Conservation (phyloP, 2,113 vertebrate species). For the Romanogobio albipinnatus region DNA sequence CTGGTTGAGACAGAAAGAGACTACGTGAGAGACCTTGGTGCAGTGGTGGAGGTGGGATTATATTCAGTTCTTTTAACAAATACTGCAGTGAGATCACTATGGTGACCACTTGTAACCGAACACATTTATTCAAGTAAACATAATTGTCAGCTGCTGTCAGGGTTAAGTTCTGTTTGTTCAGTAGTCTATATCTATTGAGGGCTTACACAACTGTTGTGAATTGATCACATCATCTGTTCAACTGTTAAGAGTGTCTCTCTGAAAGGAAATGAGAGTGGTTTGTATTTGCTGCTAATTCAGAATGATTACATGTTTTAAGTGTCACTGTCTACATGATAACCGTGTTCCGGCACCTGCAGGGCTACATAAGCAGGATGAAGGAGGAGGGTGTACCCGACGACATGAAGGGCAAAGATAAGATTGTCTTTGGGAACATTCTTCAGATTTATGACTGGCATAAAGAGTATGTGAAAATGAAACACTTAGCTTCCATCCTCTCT, state of each 20-base stretch:
- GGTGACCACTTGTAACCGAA: neutral
- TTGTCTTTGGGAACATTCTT: slow-evolving; percentile 97
- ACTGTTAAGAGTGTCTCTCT: neutral
- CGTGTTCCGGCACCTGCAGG: slow-evolving; percentile 71
- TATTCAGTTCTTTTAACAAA: slow-evolving; percentile 11
- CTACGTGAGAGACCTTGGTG: slow-evolving; percentile 92
- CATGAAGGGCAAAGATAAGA: slow-evolving; percentile 99
- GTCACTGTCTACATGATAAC: slow-evolving; percentile 41
- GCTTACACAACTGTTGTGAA: neutral
- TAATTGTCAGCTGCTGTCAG: neutral
- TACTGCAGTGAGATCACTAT: neutral
- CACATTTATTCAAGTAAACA: neutral
- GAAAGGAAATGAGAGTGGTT: slow-evolving; percentile 18
- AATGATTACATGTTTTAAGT: slow-evolving; percentile 2
- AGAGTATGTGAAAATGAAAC: slow-evolving; percentile 81
- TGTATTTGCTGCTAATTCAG: slow-evolving; percentile 13
- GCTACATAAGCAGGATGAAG: slow-evolving; percentile 96
- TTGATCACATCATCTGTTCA: neutral
- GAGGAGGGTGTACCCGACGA: slow-evolving; percentile 96
- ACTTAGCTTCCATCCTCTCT: neutral
- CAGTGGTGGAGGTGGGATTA: slow-evolving; percentile 88
- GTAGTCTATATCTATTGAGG: neutral
- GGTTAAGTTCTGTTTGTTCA: neutral
- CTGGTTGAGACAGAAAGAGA: slow-evolving; percentile 93
- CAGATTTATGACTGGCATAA: slow-evolving; percentile 99